Conservation (phyloP, 2,888 invertebrate species). For the Drosophila bunnanda region DNA sequence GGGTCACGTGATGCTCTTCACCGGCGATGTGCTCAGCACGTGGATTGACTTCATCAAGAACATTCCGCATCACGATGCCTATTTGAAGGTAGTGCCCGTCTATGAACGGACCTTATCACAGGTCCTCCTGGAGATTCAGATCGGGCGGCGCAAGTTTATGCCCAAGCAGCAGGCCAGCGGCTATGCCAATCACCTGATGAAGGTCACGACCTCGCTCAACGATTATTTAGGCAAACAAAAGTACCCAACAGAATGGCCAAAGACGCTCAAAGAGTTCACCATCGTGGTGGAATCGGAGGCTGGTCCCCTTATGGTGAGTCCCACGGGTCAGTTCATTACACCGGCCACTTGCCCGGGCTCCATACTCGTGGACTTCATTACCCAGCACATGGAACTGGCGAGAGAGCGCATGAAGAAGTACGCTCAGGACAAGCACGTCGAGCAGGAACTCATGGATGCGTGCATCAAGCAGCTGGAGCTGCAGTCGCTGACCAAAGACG, state of each 20-base stretch:
- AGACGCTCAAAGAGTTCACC: slow-evolving; percentile 90
- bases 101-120: slow-evolving; percentile 94
- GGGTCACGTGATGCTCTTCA: slow-evolving; percentile 95
- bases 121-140: slow-evolving; percentile 92
- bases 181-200: slow-evolving; percentile 93
- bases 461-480: slow-evolving; percentile 89
- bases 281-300: slow-evolving; percentile 89
- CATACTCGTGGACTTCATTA: slow-evolving; percentile 93
- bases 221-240: slow-evolving; percentile 89
- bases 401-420: slow-evolving; percentile 86
- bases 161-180: slow-evolving; percentile 94
- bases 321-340: slow-evolving; percentile 96
- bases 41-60: slow-evolving; percentile 96
- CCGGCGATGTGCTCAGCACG: slow-evolving; percentile 96
- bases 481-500: slow-evolving; percentile 92
- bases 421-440: slow-evolving; percentile 91
- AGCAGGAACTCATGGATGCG: slow-evolving; percentile 89
- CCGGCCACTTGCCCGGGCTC: slow-evolving; percentile 96
- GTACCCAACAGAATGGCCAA: slow-evolving; percentile 90
- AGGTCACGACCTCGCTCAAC: slow-evolving; percentile 93
- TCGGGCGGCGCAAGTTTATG: slow-evolving; percentile 95
- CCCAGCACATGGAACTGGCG: slow-evolving; percentile 91
- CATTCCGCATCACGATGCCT: slow-evolving; percentile 90
- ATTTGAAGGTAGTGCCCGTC: slow-evolving; percentile 90
- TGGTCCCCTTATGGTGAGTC: slow-evolving; percentile 96